Percentiles rank a stretch among this genome's conserved stretches.
These are phyloP conservation scores for Actinopyga echinites DNA, from an alignment of 53 echinoderm and acorn worm genomes.

Conservation along the genomic window DNA sequence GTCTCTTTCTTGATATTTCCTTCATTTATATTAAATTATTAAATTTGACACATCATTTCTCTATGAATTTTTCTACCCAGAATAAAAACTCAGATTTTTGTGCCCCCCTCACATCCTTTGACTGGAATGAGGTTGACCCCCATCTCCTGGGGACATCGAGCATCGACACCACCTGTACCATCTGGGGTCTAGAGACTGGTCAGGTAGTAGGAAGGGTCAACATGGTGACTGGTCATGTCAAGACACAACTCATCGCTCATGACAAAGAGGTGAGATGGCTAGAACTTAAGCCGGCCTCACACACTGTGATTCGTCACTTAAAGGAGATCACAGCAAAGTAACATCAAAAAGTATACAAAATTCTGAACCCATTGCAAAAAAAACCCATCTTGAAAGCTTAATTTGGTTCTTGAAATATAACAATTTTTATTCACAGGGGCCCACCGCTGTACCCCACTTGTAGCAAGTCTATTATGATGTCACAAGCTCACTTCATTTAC, in stretches of 20 bases:
- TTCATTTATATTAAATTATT: not conserved
- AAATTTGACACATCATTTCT: no score
- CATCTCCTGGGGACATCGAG: slow-evolving; percentile 93
- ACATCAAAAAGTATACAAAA: no score
- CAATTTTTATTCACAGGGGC: no score
- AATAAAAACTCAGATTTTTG: slow-evolving; percentile 99
- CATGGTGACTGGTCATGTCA: slow-evolving; percentile 95
- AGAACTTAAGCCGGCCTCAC: no score
- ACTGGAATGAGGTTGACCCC: slow-evolving; percentile 98
- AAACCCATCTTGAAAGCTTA: no score
- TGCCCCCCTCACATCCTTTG: slow-evolving; percentile 96
- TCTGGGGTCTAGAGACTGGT: slow-evolving; percentile 97
- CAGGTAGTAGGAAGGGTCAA: slow-evolving; percentile 91
- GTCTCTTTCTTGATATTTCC: not conserved
- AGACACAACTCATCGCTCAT: slow-evolving; percentile 98
- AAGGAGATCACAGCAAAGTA: no score
- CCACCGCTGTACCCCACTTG: no score
- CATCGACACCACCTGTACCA: slow-evolving; percentile 97
- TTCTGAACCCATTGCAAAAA: no score
- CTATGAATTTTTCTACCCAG: slow-evolving; percentile 45
- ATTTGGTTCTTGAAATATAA: no score
- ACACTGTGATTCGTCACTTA: no score
- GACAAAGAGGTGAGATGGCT: slow-evolving; percentile 91
- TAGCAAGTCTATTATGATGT: no score
- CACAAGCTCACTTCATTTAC: no score